Evolutionary conservation across 64 coral and sea anemone genomes (phyloP), one percentile per base, ranked within the genome.

Genomic region (Anthopleura sola): DNA sequence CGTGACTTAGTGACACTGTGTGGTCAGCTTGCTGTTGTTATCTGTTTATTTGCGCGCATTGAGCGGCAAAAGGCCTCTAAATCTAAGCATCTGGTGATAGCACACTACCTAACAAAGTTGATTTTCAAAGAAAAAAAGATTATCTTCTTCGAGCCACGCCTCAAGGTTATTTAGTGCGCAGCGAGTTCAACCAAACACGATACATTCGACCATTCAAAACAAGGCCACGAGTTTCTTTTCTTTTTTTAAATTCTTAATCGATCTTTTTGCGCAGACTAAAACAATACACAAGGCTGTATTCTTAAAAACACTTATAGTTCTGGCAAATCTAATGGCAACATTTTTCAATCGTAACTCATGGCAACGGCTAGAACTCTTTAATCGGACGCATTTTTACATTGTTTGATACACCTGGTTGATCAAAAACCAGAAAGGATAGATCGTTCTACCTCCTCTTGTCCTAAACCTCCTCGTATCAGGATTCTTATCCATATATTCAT

Each of bases 31-130:
- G 29, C 34, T 71, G 28, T 15, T 34, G 29, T 32, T 71, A 71
- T 71, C 66, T 32, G 7, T 36, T 44, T 71, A 28, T 34, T 71
- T 71, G 31, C 66, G 66, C 66, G 12, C 15, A 34, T 71, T 16
- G 28, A 71, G 66, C 66, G 66, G 66, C 66, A 71, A 71, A 71
- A 32, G 24, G 8, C 66, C 66, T 71, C 28, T 71, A 71, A 71
- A 71, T 71, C 66, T 71, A 71, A 71, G 66, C 66, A 71, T 71
- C 66, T 32, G 31, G 1, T 15, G 66, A 71, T 71, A 71, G 9
- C n/a, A 13, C 3, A 71, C 66, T 15, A 34, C 66, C 66, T 71
- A 32, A 71, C 66, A 71, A 71, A 29, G 29, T 32, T 71, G n/a
- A 71, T 71, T 71, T 71, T 71, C 28, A 71, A 71, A 28, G 13